Evolutionary conservation across 2,888 invertebrate genomes (phyloP), one percentile per base, ranked within the genome.

Genomic region (Erannis defoliaria): DNA sequence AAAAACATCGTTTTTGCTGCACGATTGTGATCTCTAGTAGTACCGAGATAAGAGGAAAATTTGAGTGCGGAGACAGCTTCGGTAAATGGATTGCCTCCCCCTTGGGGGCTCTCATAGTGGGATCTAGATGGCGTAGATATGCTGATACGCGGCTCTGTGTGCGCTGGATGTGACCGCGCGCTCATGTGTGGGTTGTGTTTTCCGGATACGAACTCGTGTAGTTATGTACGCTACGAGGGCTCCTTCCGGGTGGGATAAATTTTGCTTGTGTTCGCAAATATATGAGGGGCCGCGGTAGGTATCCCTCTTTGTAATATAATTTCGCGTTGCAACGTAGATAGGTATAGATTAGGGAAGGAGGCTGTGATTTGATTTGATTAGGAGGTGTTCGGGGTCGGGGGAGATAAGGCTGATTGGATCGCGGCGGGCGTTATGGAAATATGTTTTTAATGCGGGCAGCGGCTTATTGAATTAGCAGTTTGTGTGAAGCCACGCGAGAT

Each of bases 301-400:
- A 87, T 92, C 90, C 91, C 91, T 91, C 91, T 92, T 91, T 91
- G 92, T 86, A 86, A 89, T 91, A 91, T 91, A 89, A 91, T 91
- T 90, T 90, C 86, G 90, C 88, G 90, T 89, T 88, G 88, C 84
- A 86, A 86, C 82, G 84, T 88, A 91, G 92, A 90, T 92, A 90
- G 90, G 90, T 85, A 89, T 85, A 92, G 91, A 93, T 93, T 90
- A 90, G 88, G 89, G 87, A 90, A 90, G 90, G 92, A 92, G 90
- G 89, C 90, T 91, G 92, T 84, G 92, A 93, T 93, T 93, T 91
- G 91, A 93, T 93, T 92, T 91, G 92, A 92, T 93, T 92, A 91
- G 91, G 89, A 91, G 92, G 92, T 93, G 92, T 92, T 90, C 80
- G 90, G 83, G 89, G 85, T 78, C 78, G 87, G 87, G 87, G 84